phyloP scores from a whole-genome alignment of 2,797 vertebrate species.

The Lacerta agilis region DNA sequence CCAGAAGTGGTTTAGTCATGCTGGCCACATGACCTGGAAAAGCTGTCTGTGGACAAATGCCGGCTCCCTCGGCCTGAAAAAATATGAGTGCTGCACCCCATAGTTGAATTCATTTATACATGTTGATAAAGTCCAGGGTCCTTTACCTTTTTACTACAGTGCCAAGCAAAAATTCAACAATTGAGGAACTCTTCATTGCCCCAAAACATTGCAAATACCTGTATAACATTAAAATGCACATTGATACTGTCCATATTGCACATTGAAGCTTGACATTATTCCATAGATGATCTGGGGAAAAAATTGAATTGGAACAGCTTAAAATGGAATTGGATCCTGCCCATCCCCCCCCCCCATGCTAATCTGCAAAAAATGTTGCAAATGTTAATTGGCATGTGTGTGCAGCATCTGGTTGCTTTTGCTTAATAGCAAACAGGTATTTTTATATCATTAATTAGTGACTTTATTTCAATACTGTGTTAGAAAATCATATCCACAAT shows the following conservation, averaged over 20 bases:
- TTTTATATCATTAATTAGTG: slow-evolving; percentile 16
- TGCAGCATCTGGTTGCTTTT: slow-evolving; percentile 3
- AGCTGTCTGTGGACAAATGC: too few species aligned
- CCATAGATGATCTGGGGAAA: background rate
- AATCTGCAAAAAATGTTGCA: background rate
- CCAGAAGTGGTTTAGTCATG: too few species aligned
- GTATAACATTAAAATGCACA: background rate
- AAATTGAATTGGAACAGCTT: background rate
- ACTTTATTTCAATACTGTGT: background rate
- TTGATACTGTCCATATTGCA: background rate
- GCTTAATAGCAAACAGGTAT: slow-evolving; percentile 16
- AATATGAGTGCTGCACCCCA: too few species aligned
- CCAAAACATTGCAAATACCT: background rate
- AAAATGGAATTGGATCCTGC: background rate
- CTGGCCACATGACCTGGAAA: too few species aligned
- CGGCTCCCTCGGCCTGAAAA: too few species aligned
- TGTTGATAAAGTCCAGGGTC: too few species aligned
- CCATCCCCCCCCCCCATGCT: background rate
- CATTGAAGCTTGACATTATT: too few species aligned
- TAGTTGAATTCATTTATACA: too few species aligned
- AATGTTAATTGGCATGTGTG: slow-evolving; percentile 2
- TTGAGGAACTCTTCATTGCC: too few species aligned
- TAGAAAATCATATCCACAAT: slow-evolving; percentile 1
- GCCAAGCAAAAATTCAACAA: background rate
- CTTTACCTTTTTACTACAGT: background rate